These are phyloP conservation scores for Sphenopsis melanotis DNA, from an alignment of 2,797 vertebrate genomes.

Conservation along the genomic window DNA sequence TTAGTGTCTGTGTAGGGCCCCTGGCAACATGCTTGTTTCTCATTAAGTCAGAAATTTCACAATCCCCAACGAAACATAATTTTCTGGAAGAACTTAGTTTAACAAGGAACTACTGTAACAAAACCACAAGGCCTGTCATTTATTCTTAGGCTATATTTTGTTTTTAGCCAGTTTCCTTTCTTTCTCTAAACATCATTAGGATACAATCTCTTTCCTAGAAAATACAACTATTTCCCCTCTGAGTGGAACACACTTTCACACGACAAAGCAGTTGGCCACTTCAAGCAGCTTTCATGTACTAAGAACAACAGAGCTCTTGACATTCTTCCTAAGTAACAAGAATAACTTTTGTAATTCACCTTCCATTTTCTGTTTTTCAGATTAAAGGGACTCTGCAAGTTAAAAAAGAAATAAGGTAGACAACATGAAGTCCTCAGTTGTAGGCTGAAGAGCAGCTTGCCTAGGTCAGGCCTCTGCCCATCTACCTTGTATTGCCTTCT, in stretches of 20 bases:
- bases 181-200: constrained; percentile 44
- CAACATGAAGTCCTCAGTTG: not conserved
- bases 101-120: constrained; percentile 60
- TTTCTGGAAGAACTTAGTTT: constrained; percentile 46
- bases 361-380: constrained; percentile 29
- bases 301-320: not conserved
- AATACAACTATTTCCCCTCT: constrained; percentile 7
- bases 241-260: not conserved
- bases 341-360: not conserved
- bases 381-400: not conserved
- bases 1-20: not conserved
- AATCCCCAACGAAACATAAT: constrained; percentile 42
- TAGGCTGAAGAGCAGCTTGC: not conserved
- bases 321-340: not conserved
- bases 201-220: constrained; percentile 39
- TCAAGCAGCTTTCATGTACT: not conserved
- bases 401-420: not conserved
- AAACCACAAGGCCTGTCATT: constrained; percentile 47
- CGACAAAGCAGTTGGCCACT: not conserved
- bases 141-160: constrained; percentile 50
- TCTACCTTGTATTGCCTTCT: not conserved
- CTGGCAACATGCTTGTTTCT: constrained; percentile 31
- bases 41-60: constrained; percentile 46
- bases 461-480: not conserved
- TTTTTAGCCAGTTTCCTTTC: constrained; percentile 29